Evolutionary conservation across 2,797 vertebrate genomes (phyloP).

Genomic region (Nyctalus aviator): DNA sequence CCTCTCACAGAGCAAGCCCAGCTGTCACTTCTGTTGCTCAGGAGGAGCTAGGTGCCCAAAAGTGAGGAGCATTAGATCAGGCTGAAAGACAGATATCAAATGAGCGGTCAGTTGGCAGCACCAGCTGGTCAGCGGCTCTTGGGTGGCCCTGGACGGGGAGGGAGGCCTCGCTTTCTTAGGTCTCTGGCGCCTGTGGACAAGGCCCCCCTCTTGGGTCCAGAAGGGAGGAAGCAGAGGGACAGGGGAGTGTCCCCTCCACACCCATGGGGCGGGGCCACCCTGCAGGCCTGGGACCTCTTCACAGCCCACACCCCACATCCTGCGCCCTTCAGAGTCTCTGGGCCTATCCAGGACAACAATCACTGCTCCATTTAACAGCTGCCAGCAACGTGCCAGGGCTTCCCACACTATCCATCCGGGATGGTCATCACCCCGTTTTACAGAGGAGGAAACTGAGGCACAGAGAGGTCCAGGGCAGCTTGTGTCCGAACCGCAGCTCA

Average conservation of each 20-base stretch:
- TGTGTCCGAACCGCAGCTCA: not conserved
- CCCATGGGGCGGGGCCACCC: rapidly evolving
- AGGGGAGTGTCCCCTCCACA: rapidly evolving
- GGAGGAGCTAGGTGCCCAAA: not conserved
- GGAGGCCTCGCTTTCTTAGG: not conserved
- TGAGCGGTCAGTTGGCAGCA: rapidly evolving
- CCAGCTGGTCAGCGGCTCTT: rapidly evolving
- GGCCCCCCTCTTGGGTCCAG: not conserved
- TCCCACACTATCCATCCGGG: not conserved
- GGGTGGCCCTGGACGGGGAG: rapidly evolving
- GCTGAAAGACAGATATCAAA: not conserved
- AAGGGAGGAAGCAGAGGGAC: rapidly evolving
- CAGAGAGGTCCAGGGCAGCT: not conserved
- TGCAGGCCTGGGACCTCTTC: rapidly evolving
- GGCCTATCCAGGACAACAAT: rapidly evolving
- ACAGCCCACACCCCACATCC: rapidly evolving
- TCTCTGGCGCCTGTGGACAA: not conserved
- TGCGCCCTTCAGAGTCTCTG: not conserved
- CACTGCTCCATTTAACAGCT: not conserved
- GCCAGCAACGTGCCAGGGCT: not conserved
- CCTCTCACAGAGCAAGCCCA: not conserved
- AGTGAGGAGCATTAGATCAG: not conserved
- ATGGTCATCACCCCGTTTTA: not conserved
- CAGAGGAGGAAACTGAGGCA: not conserved
- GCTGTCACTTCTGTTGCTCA: not conserved